Conservation (phyloP, 2,113 vertebrate species). For the Cololabis saira region DNA sequence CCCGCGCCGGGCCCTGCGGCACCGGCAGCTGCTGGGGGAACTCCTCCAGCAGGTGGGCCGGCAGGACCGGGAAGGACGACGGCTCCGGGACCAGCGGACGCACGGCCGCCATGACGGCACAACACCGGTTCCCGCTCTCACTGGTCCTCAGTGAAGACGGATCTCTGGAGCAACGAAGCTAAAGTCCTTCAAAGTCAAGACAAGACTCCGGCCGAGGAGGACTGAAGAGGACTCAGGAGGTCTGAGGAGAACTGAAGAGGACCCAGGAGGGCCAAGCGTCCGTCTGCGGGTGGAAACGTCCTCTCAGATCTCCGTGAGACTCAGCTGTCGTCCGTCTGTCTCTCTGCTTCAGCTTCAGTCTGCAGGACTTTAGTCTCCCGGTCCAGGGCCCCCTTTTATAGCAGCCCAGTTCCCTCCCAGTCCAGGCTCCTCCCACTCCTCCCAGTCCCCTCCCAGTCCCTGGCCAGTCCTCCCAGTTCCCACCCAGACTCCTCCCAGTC, state of each 20-base stretch:
- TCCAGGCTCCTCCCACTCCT: constrained; percentile 36
- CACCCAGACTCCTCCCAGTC: constrained; percentile 49
- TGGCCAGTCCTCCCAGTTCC: constrained; percentile 2
- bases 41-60: constrained; percentile 87
- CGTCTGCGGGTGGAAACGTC: not conserved
- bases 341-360: constrained; percentile 45
- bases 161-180: constrained; percentile 16
- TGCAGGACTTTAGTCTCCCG: constrained; percentile 53
- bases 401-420: constrained; percentile 42
- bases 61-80: constrained; percentile 87
- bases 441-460: not conserved
- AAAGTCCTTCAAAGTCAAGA: constrained; percentile 25
- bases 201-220: no score
- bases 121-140: not conserved
- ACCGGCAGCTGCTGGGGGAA: constrained; percentile 88
- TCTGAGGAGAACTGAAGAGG: no score
- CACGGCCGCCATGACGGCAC: constrained; percentile 80
- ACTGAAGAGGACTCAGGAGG: no score
- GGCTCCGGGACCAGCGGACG: constrained; percentile 84
- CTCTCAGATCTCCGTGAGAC: constrained; percentile 2
- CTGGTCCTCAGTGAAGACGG: not conserved
- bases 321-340: constrained; percentile 22
- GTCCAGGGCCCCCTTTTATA: constrained; percentile 74
- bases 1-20: constrained; percentile 80
- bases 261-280: no score